Evolutionary conservation across 2,113 vertebrate genomes (phyloP).

Genomic region (Collichthys lucidus): DNA sequence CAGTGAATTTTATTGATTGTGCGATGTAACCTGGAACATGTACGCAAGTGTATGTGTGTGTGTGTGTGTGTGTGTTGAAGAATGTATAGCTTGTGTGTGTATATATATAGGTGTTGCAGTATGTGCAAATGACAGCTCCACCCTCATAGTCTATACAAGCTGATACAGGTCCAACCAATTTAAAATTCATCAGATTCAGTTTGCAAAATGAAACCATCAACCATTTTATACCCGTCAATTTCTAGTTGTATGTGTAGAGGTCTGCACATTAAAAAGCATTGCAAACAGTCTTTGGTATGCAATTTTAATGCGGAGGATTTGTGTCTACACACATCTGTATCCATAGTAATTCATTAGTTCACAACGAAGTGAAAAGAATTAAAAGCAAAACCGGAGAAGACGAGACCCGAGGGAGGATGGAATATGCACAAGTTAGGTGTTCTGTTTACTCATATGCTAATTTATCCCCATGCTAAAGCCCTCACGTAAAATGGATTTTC

Average conservation of each 20-base stretch:
- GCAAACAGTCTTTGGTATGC: neutral
- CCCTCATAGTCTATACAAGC: neutral
- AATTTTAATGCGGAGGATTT: conserved; percentile 20
- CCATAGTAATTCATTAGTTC: conserved; percentile 45
- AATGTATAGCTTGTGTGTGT: neutral
- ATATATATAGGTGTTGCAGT: neutral
- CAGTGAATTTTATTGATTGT: conserved; percentile 57
- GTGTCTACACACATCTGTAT: conserved; percentile 38
- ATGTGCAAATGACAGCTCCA: neutral
- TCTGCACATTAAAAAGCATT: conserved; percentile 1
- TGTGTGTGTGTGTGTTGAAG: neutral
- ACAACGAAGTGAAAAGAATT: conserved; percentile 53
- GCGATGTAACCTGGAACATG: neutral
- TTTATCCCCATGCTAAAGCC: conserved; percentile 59
- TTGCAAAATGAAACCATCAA: neutral
- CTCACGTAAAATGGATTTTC: conserved; percentile 69
- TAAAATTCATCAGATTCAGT: neutral
- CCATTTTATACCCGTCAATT: neutral
- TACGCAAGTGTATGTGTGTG: conserved; percentile 3
- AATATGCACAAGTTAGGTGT: conserved; percentile 57
- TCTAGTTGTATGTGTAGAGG: neutral
- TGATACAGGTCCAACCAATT: neutral
- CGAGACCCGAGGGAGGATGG: conserved; percentile 35
- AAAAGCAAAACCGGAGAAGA: conserved; percentile 52
- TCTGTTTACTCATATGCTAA: conserved; percentile 73